Evolutionary conservation across 2,113 vertebrate species (phyloP), one percentile per base, ranked within the genome.

Genomic region (Formicarius rufipectus): DNA sequence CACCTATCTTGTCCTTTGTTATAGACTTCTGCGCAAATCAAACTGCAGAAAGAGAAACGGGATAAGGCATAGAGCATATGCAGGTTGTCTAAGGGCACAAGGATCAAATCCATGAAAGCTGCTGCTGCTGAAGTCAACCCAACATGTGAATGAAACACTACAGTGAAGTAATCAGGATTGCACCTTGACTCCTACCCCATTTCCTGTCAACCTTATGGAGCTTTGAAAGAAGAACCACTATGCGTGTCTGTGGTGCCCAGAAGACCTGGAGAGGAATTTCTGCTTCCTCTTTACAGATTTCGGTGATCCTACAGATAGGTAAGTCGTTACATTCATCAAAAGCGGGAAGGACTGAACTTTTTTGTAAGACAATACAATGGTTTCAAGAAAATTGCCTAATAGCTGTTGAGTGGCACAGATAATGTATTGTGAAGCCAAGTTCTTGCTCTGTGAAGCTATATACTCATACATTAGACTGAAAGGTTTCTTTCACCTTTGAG

Each of bases 11-110:
- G 73, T 50, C 40, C 88, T 73, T 75, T 53, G 12, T 88, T 91
- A 84, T 16, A 76, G 89, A 79, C 69, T 92, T 96, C 81, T 94
- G 90, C 78, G 90, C 87, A 89, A 93, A 97, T 75, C 67, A 91
- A 93, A 96, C 79, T 88, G 49, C 27, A 42, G 49, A 74, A 76
- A 93, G 75, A 68, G 88, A 85, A 88, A 56, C 63, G n/a, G 64
- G 71, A 39, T 94, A 66, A 91, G 53, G 56, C 75, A 92, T 37
- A 83, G 81, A 73, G 74, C 39, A 45, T 62, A 63, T 31, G 71
- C 58, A 95, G 68, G 91, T 91, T 49, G 31, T 77, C 50, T 77
- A 79, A 63, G 71, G 64, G 59, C 47, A 89, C 45, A 71, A 89
- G 37, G 40, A 90, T 73, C 49, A 59, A 63, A n/a, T 87, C 35